Conservation (phyloP, 2,113 vertebrate species). For the Nicator chloris region DNA sequence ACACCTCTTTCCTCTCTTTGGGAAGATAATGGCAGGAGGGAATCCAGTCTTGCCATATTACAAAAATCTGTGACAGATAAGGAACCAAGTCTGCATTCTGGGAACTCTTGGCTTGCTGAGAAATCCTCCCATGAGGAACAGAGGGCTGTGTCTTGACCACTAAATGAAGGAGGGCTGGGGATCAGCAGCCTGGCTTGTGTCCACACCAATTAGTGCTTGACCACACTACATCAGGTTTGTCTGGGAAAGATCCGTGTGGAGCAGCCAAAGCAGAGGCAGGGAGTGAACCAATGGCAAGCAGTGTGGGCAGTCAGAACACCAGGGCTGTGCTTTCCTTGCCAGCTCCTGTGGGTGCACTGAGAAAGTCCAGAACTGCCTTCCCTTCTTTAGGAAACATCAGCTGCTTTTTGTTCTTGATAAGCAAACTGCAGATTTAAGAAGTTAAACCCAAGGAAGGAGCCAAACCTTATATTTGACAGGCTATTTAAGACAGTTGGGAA, state of each 20-base stretch:
- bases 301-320: rapidly evolving
- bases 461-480: background rate
- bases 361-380: background rate
- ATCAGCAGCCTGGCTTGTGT: background rate
- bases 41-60: background rate
- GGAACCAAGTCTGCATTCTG: background rate
- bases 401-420: background rate
- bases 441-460: background rate
- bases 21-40: background rate
- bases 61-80: background rate
- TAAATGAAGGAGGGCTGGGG: background rate
- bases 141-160: rapidly evolving
- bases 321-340: background rate
- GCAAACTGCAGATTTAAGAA: background rate
- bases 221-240: background rate
- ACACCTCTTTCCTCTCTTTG: background rate
- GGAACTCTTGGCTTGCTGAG: background rate
- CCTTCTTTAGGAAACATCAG: background rate
- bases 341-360: background rate
- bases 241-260: background rate
- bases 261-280: background rate
- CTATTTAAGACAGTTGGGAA: constrained; percentile 75
- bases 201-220: background rate
- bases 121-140: background rate
- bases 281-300: rapidly evolving